A percentile compares a stretch with the other conserved stretches of the same genome.
These are phyloP conservation scores for Hylomyscus alleni DNA, from an alignment of 2,797 vertebrate species.

Conservation along the genomic window DNA sequence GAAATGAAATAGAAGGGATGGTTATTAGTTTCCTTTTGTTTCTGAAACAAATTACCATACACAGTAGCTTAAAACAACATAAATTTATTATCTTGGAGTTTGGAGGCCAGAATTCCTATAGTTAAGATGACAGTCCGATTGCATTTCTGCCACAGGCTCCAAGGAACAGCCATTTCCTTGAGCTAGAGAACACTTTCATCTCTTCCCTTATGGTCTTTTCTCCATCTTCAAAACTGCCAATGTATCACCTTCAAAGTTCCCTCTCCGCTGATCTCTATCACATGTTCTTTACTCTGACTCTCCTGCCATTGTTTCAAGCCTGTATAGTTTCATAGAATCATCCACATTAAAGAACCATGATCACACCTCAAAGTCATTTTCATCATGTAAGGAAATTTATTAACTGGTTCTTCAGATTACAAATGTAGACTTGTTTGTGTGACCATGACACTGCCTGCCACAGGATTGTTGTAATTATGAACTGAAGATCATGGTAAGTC, in stretches of 20 bases:
- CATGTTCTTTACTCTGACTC: neutral
- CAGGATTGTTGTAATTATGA: slow-evolving; percentile 17
- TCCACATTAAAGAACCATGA: slow-evolving; percentile 34
- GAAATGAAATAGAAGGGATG: neutral
- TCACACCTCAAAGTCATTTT: slow-evolving; percentile 27
- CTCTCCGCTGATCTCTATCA: slow-evolving; percentile 41
- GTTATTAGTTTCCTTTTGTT: neutral
- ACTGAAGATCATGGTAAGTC: neutral
- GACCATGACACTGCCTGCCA: neutral
- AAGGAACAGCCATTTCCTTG: slow-evolving; percentile 34
- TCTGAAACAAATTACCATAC: slow-evolving; percentile 27
- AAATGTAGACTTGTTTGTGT: neutral
- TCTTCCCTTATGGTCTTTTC: slow-evolving; percentile 1
- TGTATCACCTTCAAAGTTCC: slow-evolving; percentile 6
- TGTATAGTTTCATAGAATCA: slow-evolving; percentile 23
- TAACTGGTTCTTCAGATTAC: neutral
- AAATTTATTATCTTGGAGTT: slow-evolving; percentile 44
- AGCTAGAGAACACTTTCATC: slow-evolving; percentile 1
- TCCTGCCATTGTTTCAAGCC: neutral
- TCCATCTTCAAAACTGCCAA: slow-evolving; percentile 39
- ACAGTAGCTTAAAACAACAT: slow-evolving; percentile 30
- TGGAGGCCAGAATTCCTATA: neutral
- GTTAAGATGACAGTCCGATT: neutral
- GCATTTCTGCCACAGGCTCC: neutral
- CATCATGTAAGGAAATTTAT: neutral